These are phyloP conservation scores for Hiodon tergisus DNA, from an alignment of 2,113 vertebrate genomes.

Conservation along the genomic window DNA sequence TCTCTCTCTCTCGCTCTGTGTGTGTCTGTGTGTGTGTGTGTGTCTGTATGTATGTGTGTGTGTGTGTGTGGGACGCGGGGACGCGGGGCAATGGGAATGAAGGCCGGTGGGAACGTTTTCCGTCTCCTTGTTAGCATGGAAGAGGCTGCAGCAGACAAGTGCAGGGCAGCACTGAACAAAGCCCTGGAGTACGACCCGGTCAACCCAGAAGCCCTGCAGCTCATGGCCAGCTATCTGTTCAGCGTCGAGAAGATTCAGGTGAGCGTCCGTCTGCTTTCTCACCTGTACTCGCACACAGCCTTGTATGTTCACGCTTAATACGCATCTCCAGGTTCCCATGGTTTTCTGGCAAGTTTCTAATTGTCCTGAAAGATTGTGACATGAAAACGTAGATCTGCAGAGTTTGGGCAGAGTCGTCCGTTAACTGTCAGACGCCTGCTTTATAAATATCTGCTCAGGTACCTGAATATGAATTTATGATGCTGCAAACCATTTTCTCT, in stretches of 20 bases:
- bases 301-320: too few species aligned
- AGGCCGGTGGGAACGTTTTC: not conserved
- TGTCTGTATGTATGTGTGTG: slow-evolving; percentile 9
- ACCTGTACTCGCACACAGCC: not conserved
- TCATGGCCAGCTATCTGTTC: slow-evolving; percentile 78
- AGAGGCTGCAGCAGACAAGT: slow-evolving; percentile 64
- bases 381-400: not conserved
- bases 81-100: not conserved
- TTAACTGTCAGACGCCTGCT: not conserved
- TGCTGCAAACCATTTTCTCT: not conserved
- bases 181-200: slow-evolving; percentile 63
- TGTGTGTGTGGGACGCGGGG: not conserved
- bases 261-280: slow-evolving; percentile 13
- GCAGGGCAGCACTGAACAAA: slow-evolving; percentile 62
- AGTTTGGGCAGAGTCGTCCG: not conserved
- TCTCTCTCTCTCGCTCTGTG: slow-evolving; percentile 8
- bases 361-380: not conserved
- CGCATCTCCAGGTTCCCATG: too few species aligned
- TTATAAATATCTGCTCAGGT: not conserved
- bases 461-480: slow-evolving; percentile 3
- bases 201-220: slow-evolving; percentile 69
- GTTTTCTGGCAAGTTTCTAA: too few species aligned
- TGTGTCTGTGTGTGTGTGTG: not conserved
- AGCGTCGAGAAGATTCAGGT: slow-evolving; percentile 69
- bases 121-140: slow-evolving; percentile 56